Evolutionary conservation across 2,888 invertebrate genomes (phyloP), one percentile per base, ranked within the genome.

Genomic region (Heliconius cydno): DNA sequence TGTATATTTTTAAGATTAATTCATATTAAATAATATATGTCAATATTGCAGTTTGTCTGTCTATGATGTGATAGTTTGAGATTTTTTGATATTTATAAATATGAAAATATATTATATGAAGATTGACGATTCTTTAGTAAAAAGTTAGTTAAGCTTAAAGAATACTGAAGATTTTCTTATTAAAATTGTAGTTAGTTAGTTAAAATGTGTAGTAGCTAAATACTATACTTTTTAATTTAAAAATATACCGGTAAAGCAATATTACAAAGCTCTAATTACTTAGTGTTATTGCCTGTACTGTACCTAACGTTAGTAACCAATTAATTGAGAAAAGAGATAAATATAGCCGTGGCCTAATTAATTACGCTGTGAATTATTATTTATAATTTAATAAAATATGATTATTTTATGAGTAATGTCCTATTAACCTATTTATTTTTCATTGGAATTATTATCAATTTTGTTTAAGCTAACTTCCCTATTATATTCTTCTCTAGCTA

Each of bases 271-370:
- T 34, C 30, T 34, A 34, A 30, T 67, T 67, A 22, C 12, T 41
- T 41, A 41, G 28, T 73, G 4, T 70, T 46, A 52, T 15, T 73
- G 78, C 70, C 52, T 81, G 78, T 78, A 76, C 52, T 81, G 78
- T 78, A 76, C 80, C 52, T 52, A 77, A 66, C 73, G 72, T 76
- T 71, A 57, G 65, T 63, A 70, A 66, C 19, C 12, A 71, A 73
- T 79, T 78, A 72, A 71, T 75, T 71, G 46, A 30, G 52, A 19
- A 78, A 52, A 67, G 22, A 80, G 65, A 70, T 82, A 70, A 77
- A 79, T 72, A 52, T 25, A 75, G 25, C 74, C 78, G 60, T 80
- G 78, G 74, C 82, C 80, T 79, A 77, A 67, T 38, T 79, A 80
- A 71, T 65, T 34, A 30, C 46, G 28, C 5, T 52, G 25, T 66